phyloP scores from a whole-genome alignment of 2,888 invertebrate genomes.

The Mylabris sibirica region DNA sequence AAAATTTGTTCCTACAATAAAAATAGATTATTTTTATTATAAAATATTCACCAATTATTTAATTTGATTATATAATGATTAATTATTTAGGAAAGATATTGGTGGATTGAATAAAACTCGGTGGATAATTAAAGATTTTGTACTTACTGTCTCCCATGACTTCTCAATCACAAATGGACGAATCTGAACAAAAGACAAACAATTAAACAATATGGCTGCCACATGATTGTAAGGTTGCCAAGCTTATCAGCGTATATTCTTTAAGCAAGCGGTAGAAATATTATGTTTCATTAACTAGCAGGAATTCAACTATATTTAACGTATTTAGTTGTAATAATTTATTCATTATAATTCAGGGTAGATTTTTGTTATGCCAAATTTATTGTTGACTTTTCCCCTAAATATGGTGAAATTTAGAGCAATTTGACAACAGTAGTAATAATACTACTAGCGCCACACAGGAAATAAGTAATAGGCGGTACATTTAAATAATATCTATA shows the following conservation, averaged over 20 bases:
- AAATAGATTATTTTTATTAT: neutral
- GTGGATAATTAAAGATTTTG: constrained; percentile 13
- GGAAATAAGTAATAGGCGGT: neutral
- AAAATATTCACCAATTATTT: neutral
- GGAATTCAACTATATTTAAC: no score
- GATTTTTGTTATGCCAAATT: no score
- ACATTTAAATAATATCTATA: neutral
- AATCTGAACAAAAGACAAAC: neutral
- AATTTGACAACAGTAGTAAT: no score
- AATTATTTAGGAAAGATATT: neutral
- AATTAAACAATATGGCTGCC: neutral
- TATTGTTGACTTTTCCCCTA: no score
- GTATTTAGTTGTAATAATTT: no score
- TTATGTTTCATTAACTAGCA: no score
- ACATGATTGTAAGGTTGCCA: neutral
- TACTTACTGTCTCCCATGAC: constrained; percentile 35
- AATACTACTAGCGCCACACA: neutral
- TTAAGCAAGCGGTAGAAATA: no score
- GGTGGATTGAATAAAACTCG: neutral
- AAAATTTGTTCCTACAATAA: constrained; percentile 44
- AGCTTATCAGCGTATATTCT: no score
- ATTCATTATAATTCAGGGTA: no score
- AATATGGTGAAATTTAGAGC: no score
- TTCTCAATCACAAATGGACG: neutral
- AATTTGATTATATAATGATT: neutral